Base-by-base conservation (phyloP, 2,888 invertebrate genomes). In the Antheraea yamamai region DNA sequence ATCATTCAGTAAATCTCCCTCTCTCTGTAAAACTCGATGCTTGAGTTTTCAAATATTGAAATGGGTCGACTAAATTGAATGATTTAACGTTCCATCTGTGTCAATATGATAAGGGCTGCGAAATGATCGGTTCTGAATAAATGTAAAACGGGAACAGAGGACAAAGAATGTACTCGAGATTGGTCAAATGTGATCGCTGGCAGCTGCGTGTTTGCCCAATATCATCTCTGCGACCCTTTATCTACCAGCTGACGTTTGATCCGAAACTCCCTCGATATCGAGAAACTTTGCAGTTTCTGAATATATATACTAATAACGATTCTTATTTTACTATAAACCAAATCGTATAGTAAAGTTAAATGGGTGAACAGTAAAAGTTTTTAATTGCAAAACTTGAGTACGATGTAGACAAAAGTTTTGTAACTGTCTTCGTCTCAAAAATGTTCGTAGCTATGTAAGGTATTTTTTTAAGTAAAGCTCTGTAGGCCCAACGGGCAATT, bases 81-180 rank as follows among this genome's bases (percentile, higher is more conserved):
- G 91, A 91, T 91, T 91, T 90, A 89, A 89, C 83, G 82, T 86
- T 86, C 85, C 83, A 87, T 85, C 91, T 92, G 91, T 88, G 91
- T 88, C 92, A 92, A 93, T 91, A 90, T 85, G 93, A 94, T 93
- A 93, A 93, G 90, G 88, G 87, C 86, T 85, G 87, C 84, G 88
- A 89, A 90, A 88, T 87, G 88, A 84, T 82, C 82, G 83, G 81
- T 81, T 81, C 80, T 83, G 80, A 85, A 84, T 87, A 87, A 89
- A 89, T 88, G 89, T 89, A 90, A 90, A 91, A 89, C 90, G 89
- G 87, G 89, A 90, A 90, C 89, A 87, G 84, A 84, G 88, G 83
- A 89, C 89, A 91, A 89, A 90, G 86, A 86, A 88, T 81, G 81
- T 80, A 80, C 78, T 80, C 78, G 83, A 88, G 88, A 89, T 89